phyloP scores from a whole-genome alignment of 1,140 invertebrate species.

The Homalodisca vitripennis region DNA sequence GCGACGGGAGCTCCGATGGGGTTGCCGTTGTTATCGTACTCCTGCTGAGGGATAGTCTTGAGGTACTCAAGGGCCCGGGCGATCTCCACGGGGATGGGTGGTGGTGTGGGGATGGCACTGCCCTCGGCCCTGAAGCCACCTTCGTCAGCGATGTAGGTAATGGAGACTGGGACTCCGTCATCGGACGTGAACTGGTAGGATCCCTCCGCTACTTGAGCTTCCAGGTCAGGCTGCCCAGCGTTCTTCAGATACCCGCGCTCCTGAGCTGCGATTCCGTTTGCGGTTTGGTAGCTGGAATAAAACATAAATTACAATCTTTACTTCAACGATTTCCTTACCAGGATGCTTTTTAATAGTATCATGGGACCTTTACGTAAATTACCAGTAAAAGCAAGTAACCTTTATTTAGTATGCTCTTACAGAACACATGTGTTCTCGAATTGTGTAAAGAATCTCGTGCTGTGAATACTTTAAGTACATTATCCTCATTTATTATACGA shows the following conservation, averaged over 20 bases:
- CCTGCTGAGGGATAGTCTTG: slow-evolving; percentile 47
- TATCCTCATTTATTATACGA: no score
- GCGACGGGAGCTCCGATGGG: slow-evolving; percentile 57
- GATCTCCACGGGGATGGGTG: slow-evolving; percentile 37
- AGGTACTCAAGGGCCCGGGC: slow-evolving; percentile 68
- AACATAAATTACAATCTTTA: no score
- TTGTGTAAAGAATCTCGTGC: no score
- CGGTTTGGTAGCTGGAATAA: slow-evolving; percentile 48
- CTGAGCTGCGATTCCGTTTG: slow-evolving; percentile 51
- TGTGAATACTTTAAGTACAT: no score
- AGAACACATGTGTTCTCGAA: no score
- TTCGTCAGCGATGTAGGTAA: slow-evolving; percentile 69
- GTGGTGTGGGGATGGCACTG: slow-evolving; percentile 35
- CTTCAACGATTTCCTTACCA: no score
- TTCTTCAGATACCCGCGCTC: slow-evolving; percentile 45
- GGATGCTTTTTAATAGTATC: no score
- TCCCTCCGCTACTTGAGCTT: slow-evolving; percentile 51
- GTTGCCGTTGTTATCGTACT: slow-evolving; percentile 44
- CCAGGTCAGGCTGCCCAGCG: slow-evolving; percentile 45
- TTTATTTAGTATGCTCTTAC: no score
- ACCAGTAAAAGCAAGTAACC: no score
- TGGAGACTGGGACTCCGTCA: slow-evolving; percentile 59
- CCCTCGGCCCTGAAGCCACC: slow-evolving; percentile 34
- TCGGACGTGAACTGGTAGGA: slow-evolving; percentile 67
- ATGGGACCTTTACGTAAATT: no score